Base-by-base conservation (phyloP, 35 echinoderm and acorn worm genomes). In the Holothuria glaberrima region DNA sequence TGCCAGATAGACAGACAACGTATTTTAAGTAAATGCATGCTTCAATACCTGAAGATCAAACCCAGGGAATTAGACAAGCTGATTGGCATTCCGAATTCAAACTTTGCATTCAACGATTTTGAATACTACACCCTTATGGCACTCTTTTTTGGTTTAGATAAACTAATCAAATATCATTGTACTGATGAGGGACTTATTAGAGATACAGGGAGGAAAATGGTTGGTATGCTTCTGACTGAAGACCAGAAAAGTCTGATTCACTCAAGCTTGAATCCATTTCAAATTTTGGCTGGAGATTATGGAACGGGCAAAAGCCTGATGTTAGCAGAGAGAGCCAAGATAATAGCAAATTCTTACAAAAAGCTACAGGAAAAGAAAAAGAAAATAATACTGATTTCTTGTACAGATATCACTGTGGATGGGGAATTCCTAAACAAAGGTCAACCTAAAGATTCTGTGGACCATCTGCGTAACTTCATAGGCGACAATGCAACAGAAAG, bases 301-400 rank as follows among this genome's bases (percentile, higher is more conserved):
- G 74, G 74, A 9, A 78, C 74, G 50, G 74, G 74, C 74, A 78
- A 78, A 78, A 78, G 44, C 50, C 74, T 78, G 74, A 78, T 78
- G 74, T 78, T 78, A 48, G 41, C 50, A 12, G 20, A 48, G 5
- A 78, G 50, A 28, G 74, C 74, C 20, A 52, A 35, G n/a, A 25
- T 48, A 27, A n/a, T 78, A 41, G 74, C 74, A 2, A 48, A 50
- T 9, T 12, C 27, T 16, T 9, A 54, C 13, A 24, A 17, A 19
- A 75, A 22, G 44, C 12, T 28, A 45, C 4, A 4, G 5, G 12
- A 7, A 27, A 2, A 21, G 13, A 24, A 78, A 48, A 78, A 48
- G 74, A 78, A 19, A 27, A 48, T 78, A 16, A 48, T 78, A 6
- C 26, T 78, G 44, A 35, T 78, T 41, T 78, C 74, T 78, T 78